Base-by-base conservation (phyloP, 2,888 invertebrate species). In the Melieria omissa region DNA sequence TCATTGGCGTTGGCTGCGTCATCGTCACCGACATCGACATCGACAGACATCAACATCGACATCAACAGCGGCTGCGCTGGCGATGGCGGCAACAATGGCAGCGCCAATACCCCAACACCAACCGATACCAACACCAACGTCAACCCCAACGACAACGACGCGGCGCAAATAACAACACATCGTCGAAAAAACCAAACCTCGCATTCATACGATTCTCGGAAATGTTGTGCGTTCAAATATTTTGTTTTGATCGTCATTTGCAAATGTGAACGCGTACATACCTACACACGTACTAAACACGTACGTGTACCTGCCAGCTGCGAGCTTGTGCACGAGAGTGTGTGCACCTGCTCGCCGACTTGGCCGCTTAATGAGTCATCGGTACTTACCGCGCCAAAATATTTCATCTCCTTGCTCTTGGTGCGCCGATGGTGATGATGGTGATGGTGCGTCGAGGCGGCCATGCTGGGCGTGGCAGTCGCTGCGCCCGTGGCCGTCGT, bases 401-500 rank as follows among this genome's bases (percentile, higher is more conserved):
- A 86, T 80, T 85, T 85, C 76, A 85, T 83, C 78, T 86, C 85
- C 78, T 84, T 85, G 80, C 83, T 85, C 77, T 85, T 85, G 75
- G 84, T 81, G 75, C 86, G 80, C 76, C 84, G 80, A 76, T 82
- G 83, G 72, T 83, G 84, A 41, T 29, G 29, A 74, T 85, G 80
- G 76, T 83, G 80, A 76, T 82, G 83, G 72, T 83, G 84, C 42
- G 81, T 80, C 44, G 75, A 75, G 8, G 75, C 75, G 46, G 73
- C 74, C 9, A 52, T 47, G 9, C 65, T 44, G 8, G 67, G 45
- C 5, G 54, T 66, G 10, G 60, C 69, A 8, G 72, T 60, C 6
- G 66, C 70, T 49, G 60, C n/a, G 41, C 42, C 65, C 8, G 49
- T 52, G 49, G 68, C 70, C 46, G 57, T 47, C 45, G 71, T 10